These are phyloP conservation scores for Oreochromis aureus DNA, from an alignment of 2,113 vertebrate genomes.

Conservation along the genomic window DNA sequence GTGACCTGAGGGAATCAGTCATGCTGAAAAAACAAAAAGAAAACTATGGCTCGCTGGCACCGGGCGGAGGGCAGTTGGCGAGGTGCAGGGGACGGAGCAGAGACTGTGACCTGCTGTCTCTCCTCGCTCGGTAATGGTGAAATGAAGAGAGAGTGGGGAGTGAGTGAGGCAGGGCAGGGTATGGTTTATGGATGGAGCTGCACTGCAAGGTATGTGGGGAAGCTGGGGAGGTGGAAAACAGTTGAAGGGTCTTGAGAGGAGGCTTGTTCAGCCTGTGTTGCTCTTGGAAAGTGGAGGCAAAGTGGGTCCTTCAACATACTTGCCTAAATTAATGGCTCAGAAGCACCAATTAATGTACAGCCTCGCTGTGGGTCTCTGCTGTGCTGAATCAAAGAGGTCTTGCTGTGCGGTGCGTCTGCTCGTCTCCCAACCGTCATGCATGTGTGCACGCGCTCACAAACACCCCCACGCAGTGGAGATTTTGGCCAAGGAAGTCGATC, in stretches of 20 bases:
- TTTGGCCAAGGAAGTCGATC: constrained; percentile 40
- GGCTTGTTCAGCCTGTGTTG: constrained; percentile 20
- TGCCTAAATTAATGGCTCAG: constrained; percentile 52
- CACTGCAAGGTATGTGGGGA: background rate
- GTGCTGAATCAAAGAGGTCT: constrained; percentile 53
- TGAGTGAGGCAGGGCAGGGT: background rate
- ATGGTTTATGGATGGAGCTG: background rate
- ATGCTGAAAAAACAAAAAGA: constrained; percentile 39
- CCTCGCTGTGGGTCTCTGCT: constrained; percentile 39
- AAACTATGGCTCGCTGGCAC: constrained; percentile 22
- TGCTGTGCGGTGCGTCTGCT: constrained; percentile 59
- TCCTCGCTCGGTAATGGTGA: background rate
- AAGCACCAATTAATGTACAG: constrained; percentile 66
- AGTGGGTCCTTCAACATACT: constrained; percentile 48
- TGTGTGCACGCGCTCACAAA: background rate
- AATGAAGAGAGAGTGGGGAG: background rate
- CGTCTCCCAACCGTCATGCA: constrained; percentile 21
- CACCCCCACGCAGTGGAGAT: background rate
- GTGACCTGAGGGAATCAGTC: constrained; percentile 53
- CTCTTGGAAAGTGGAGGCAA: constrained; percentile 30
- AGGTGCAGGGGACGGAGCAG: constrained; percentile 7
- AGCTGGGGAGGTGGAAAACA: constrained; percentile 13
- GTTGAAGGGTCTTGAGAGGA: constrained; percentile 20
- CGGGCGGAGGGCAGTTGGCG: background rate
- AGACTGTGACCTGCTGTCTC: constrained; percentile 22